phyloP scores from a whole-genome alignment of 2,797 vertebrate species.

The Anguilla pacifica region DNA sequence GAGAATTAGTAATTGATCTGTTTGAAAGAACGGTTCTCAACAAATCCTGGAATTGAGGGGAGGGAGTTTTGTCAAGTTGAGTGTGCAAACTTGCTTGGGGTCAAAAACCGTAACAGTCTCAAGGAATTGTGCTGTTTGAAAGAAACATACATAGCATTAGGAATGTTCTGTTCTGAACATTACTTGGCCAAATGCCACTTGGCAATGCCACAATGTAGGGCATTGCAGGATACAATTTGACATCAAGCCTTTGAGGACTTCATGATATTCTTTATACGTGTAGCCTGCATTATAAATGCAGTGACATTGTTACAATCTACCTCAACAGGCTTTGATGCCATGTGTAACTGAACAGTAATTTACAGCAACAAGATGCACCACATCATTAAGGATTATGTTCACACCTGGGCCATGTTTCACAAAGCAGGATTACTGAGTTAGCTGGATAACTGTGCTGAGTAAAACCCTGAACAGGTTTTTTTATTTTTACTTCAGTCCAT shows the following conservation, averaged over 20 bases:
- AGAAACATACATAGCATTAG: background rate
- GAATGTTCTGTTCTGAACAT: background rate
- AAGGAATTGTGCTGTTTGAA: background rate
- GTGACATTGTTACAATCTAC: background rate
- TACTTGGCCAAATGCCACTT: background rate
- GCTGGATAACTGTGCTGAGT: too few species aligned
- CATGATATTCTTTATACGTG: background rate
- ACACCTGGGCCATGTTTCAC: background rate
- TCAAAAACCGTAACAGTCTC: background rate
- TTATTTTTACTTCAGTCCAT: too few species aligned
- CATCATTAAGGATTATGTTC: background rate
- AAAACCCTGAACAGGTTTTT: too few species aligned
- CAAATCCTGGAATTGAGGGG: background rate
- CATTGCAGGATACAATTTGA: background rate
- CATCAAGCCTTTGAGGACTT: constrained; percentile 2
- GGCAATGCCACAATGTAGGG: background rate
- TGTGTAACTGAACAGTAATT: background rate
- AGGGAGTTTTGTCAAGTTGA: background rate
- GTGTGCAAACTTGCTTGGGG: background rate
- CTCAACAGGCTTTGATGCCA: background rate
- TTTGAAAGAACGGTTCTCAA: background rate
- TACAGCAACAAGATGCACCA: background rate
- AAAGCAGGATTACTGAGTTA: too few species aligned
- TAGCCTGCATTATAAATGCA: background rate
- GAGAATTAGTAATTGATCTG: background rate